Percentiles rank a stretch among this genome's conserved stretches.
phyloP scores from a whole-genome alignment of 1,140 invertebrate species.

The Macrostomum lignano region DNA sequence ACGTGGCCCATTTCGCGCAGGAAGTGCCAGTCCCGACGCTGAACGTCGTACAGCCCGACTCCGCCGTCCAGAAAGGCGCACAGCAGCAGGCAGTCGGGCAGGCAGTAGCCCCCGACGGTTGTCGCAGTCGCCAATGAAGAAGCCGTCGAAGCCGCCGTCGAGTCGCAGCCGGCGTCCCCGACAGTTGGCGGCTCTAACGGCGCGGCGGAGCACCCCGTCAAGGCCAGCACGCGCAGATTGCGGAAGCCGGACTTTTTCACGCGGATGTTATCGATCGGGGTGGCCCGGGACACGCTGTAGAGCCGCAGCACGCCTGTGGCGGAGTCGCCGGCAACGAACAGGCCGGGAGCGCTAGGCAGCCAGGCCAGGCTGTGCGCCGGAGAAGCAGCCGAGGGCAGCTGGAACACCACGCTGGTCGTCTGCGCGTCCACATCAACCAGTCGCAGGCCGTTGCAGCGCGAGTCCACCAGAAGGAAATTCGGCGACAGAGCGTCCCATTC shows the following conservation, averaged over 20 bases:
- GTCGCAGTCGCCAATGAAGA: slow-evolving; percentile 10
- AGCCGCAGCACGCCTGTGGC: slow-evolving; percentile 25
- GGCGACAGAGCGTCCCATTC: slow-evolving; percentile 29
- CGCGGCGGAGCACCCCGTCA: not conserved
- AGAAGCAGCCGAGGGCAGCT: slow-evolving; percentile 20
- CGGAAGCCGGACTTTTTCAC: slow-evolving; percentile 29
- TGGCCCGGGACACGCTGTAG: slow-evolving; percentile 28
- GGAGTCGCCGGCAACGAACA: slow-evolving; percentile 29
- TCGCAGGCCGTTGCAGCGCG: slow-evolving; percentile 13
- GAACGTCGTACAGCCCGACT: slow-evolving; percentile 28
- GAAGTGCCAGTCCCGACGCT: slow-evolving; percentile 25
- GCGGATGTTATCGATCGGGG: slow-evolving; percentile 24
- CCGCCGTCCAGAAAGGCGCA: slow-evolving; percentile 31
- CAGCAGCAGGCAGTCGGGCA: slow-evolving; percentile 2
- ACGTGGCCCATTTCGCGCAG: no score
- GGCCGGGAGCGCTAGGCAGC: slow-evolving; percentile 27
- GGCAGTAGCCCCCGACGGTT: slow-evolving; percentile 8
- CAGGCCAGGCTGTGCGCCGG: slow-evolving; percentile 22
- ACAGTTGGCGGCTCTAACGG: slow-evolving; percentile 2
- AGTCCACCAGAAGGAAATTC: slow-evolving; percentile 26
- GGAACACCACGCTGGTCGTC: slow-evolving; percentile 19
- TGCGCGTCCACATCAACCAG: slow-evolving; percentile 20
- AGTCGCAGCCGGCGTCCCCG: no score
- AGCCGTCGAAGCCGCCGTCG: slow-evolving; percentile 15
- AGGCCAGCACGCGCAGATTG: slow-evolving; percentile 14